Base-by-base conservation (phyloP, 2,797 vertebrate species). In the Eulemur coronatus region DNA sequence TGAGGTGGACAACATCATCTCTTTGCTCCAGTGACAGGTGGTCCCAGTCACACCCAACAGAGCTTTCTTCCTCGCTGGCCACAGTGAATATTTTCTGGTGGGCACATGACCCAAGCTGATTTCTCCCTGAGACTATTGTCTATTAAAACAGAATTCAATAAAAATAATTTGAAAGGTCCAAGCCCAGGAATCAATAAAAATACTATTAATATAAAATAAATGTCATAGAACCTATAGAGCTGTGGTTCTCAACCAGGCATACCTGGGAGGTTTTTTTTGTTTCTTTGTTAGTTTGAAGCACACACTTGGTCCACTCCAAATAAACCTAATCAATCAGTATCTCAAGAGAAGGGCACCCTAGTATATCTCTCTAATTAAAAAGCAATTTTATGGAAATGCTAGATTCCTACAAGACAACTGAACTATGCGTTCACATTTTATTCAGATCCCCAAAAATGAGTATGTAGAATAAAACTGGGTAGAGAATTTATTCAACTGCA, bases 161-260 rank as follows among this genome's bases (percentile, higher is more conserved):
- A 82, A 95, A 85, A 63, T 86, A 41, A 82, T 79, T 50, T 35
- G n/a, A 50, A 94, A 69, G 59, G 5, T 48, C 50, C 30, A 70
- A 95, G 18, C 24, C 38, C n/a, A 76, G 35, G 38, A 90, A 89
- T 46, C 72, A 92, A 84, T 84, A 59, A 90, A 79, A 87, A 84
- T 24, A 57, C 15, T 63, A 33, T 28, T 73, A 78, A 73, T 38
- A 26, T n/a, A 26, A 85, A 61, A 76, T 84, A 95, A 93, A 81
- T 81, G 18, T 57, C 24, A 5, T 46, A 59, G 78, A 65, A 69
- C 14, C 28, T 72, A 30, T 17, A 95, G 33, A 94, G 48, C 43
- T 70, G 38, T 70, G 15, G n/a, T 86, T 90, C 55, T 86, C 63
- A 43, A 35, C 9, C 15, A 94, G 30, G 28, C 41, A n/a, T 50